Percentiles rank a stretch among this genome's conserved stretches.
Evolutionary conservation across 2,888 invertebrate species (phyloP).

Genomic region (Eurytoma adleriae): DNA sequence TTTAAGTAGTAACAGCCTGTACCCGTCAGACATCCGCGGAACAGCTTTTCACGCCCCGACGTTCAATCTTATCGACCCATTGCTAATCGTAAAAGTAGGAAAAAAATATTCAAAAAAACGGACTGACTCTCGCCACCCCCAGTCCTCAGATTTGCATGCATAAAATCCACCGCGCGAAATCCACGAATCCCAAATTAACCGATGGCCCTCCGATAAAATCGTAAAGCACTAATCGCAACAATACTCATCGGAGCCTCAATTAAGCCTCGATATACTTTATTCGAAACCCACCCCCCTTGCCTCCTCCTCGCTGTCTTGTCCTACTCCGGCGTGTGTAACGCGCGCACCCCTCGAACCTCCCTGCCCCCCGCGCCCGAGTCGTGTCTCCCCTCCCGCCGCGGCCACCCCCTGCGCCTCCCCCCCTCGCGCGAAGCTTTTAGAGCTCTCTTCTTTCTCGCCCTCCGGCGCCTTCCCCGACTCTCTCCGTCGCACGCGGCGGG

Average conservation of each 20-base stretch:
- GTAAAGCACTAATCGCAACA: slow-evolving; percentile 13
- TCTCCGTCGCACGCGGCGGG: not conserved
- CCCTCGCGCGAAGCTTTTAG: not conserved
- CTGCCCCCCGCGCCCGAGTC: slow-evolving; percentile 14
- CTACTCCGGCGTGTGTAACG: slow-evolving; percentile 12
- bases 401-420: not conserved
- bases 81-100: too few species aligned
- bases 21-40: too few species aligned
- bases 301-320: slow-evolving; percentile 53
- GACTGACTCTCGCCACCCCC: too few species aligned
- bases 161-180: too few species aligned
- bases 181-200: too few species aligned
- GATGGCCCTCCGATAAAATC: too few species aligned
- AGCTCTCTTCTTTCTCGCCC: slow-evolving; percentile 28
- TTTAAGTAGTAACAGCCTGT: too few species aligned
- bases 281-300: not conserved
- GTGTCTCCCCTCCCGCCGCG: not conserved
- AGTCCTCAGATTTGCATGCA: too few species aligned
- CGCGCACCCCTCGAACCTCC: slow-evolving; percentile 17
- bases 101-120: too few species aligned
- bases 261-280: not conserved
- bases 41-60: too few species aligned
- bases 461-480: slow-evolving; percentile 48
- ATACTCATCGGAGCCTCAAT: not conserved
- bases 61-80: too few species aligned